Conservation (phyloP, 2,113 vertebrate genomes). For the Electrona antarctica region DNA sequence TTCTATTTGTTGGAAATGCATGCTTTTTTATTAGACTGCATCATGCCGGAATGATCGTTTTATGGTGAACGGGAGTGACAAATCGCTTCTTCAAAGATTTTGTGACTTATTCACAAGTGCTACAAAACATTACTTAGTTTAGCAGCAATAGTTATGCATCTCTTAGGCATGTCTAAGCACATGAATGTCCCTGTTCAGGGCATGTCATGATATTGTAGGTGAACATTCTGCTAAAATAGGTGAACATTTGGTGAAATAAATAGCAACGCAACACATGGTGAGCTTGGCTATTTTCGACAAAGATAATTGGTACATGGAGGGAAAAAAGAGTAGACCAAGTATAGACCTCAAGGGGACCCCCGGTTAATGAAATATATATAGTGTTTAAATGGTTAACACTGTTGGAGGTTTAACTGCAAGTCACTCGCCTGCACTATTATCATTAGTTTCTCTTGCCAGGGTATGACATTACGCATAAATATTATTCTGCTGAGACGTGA, state of each 20-base stretch:
- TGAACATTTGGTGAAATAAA: no score
- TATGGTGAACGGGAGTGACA: conserved; percentile 14
- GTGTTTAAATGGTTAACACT: neutral
- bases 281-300: no score
- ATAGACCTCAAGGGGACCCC: no score
- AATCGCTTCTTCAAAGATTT: conserved; percentile 21
- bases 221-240: no score
- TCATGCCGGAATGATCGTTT: conserved; percentile 13
- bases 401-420: conserved; percentile 9
- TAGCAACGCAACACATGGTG: no score
- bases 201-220: no score
- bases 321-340: no score
- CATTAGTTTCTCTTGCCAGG: conserved; percentile 9
- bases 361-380: no score
- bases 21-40: conserved; percentile 6
- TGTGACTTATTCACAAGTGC: conserved; percentile 1
- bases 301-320: no score
- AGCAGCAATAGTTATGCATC: neutral
- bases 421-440: neutral
- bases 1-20: conserved; percentile 20
- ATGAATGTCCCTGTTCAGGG: no score
- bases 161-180: neutral
- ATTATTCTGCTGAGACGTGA: conserved; percentile 24
- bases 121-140: neutral
- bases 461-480: conserved; percentile 24